Evolutionary conservation across 1,140 invertebrate species (phyloP), one percentile per base, ranked within the genome.

Genomic region (Thaumetopoea pityocampa): DNA sequence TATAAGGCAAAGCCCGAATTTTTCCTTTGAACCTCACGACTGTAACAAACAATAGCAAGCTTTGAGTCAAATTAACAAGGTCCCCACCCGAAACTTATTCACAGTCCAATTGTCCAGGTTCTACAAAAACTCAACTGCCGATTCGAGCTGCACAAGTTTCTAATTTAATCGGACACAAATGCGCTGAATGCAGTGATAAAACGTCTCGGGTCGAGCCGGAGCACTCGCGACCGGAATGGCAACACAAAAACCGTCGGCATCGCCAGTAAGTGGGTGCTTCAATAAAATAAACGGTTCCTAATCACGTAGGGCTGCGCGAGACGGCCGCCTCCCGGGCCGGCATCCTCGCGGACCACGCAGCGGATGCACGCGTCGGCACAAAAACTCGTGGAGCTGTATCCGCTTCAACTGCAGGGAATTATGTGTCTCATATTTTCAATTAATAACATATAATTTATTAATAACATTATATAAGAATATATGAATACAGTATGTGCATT

Each of bases 221-320:
- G 51, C 30, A 55, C 51, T 50, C 32, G 32, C 51, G 49, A 60
- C 35, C 51, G 53, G 46, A 35, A 45, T 43, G 43, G 20, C 30
- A 11, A 32, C 42, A 36, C 37, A 62, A 66, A 72, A 67, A 67
- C 41, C 15, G 30, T 32, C 42, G 19, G 26, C 49, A 50, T 53
- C 33, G 33, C 47, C 52, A 57, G 60, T 59, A 67, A 60, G 61
- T 68, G 50, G 54, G 59, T 50, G 62, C 59, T 58, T 71, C 66
- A 66, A 64, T 72, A 70, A 69, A 74, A 55, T 67, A 65, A 66
- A 59, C 59, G 53, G 50, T 62, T 42, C 51, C 62, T 68, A 68
- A 70, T 68, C 65, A 35, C 42, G 29, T 49, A 44, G 46, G 42
- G 43, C 32, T 51, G 27, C 28, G 10, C 36, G 26, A 24, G 17